A percentile compares a stretch with the other conserved stretches of the same genome.
phyloP scores from a whole-genome alignment of 2,113 vertebrate species.

The Mystacornis crossleyi region DNA sequence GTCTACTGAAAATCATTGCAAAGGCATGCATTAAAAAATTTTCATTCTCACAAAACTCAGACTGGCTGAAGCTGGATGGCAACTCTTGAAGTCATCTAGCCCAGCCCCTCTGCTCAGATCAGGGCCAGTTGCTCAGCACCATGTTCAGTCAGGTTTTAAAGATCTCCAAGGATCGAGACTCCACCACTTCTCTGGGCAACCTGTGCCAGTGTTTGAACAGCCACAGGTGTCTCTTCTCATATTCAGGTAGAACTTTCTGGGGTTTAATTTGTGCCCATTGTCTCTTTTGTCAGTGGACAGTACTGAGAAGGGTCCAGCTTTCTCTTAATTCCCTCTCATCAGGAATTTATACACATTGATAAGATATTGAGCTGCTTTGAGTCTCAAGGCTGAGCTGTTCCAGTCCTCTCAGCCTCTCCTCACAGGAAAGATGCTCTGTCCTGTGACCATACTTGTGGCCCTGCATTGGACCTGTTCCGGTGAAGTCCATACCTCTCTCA shows the following conservation, averaged over 20 bases:
- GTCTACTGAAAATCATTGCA: neutral
- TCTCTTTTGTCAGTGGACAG: neutral
- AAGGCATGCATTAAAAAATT: neutral
- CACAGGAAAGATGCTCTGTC: neutral
- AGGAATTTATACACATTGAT: neutral
- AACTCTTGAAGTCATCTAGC: neutral
- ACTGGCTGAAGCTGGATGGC: neutral
- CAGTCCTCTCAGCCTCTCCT: neutral
- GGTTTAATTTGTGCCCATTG: neutral
- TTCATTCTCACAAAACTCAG: neutral
- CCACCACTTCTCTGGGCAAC: neutral
- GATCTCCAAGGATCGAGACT: neutral
- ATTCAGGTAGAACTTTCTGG: neutral
- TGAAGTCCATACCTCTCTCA: neutral
- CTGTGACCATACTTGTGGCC: neutral
- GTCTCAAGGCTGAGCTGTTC: neutral
- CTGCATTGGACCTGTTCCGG: neutral
- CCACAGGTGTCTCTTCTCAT: neutral
- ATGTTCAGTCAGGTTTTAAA: neutral
- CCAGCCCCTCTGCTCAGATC: neutral
- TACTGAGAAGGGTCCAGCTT: neutral
- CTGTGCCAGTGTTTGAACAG: neutral
- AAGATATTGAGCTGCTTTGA: neutral
- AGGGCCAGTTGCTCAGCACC: neutral
- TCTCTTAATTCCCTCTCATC: neutral